Percentiles rank a stretch among this genome's conserved stretches.
These are phyloP conservation scores for Archegozetes longisetosus DNA, from an alignment of 1,140 invertebrate genomes.

Conservation along the genomic window DNA sequence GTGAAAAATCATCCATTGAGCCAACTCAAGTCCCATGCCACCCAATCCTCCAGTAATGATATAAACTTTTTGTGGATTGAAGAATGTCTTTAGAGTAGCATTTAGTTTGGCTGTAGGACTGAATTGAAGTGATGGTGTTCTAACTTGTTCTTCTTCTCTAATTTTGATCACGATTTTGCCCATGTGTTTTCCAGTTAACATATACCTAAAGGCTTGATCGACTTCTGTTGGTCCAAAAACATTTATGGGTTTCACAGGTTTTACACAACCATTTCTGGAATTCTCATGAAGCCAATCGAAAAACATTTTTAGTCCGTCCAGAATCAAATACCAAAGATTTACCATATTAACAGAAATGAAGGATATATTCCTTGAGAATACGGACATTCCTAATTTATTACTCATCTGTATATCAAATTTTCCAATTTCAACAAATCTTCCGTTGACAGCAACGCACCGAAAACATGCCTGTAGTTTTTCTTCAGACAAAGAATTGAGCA, in stretches of 20 bases:
- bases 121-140: slow-evolving; percentile 20
- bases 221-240: slow-evolving; percentile 65
- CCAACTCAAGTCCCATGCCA: slow-evolving; percentile 82
- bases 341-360: slow-evolving; percentile 92
- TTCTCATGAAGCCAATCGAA: slow-evolving; percentile 53
- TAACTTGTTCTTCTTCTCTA: slow-evolving; percentile 25
- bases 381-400: slow-evolving; percentile 65
- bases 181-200: slow-evolving; percentile 90
- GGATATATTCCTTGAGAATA: slow-evolving; percentile 85
- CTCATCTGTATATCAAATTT: slow-evolving; percentile 90
- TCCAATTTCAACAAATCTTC: slow-evolving; percentile 89
- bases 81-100: slow-evolving; percentile 42
- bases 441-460: slow-evolving; percentile 68
- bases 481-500: slow-evolving; percentile 48
- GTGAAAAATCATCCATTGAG: slow-evolving; percentile 67
- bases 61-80: slow-evolving; percentile 71
- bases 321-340: slow-evolving; percentile 68
- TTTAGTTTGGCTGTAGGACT: slow-evolving; percentile 24
- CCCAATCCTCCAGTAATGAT: slow-evolving; percentile 73
- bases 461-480: slow-evolving; percentile 71
- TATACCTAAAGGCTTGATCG: slow-evolving; percentile 83
- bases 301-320: slow-evolving; percentile 21
- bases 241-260: slow-evolving; percentile 58
- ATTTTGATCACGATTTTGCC: slow-evolving; percentile 60
- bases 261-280: slow-evolving; percentile 62